Evolutionary conservation across 2,888 invertebrate species (phyloP).

Genomic region (Cantharis flavilabris): DNA sequence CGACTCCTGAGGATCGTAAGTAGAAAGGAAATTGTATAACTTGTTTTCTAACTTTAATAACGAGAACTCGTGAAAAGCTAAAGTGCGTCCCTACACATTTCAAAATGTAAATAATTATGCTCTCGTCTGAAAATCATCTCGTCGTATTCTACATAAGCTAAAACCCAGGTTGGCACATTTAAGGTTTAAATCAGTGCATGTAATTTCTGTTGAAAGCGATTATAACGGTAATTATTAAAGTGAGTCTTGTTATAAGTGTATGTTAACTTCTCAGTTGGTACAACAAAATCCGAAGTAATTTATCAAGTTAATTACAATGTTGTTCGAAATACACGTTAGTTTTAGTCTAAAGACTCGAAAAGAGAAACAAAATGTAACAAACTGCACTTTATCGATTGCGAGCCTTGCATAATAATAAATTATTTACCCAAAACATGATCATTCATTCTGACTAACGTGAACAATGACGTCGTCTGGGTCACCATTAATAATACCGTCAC

Average conservation of each 20-base stretch:
- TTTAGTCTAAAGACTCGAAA: neutral
- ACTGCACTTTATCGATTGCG: neutral
- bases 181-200: slow-evolving; percentile 38
- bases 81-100: slow-evolving; percentile 23
- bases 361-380: neutral
- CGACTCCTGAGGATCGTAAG: neutral
- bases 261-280: slow-evolving; percentile 4
- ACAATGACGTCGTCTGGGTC: neutral
- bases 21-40: neutral
- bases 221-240: slow-evolving; percentile 41
- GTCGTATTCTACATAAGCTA: slow-evolving; percentile 26
- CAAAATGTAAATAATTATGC: slow-evolving; percentile 11
- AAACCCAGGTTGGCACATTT: slow-evolving; percentile 35
- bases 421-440: neutral
- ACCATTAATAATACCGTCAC: neutral
- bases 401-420: neutral
- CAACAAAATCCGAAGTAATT: slow-evolving; percentile 14
- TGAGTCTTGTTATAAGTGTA: slow-evolving; percentile 9
- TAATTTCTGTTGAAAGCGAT: slow-evolving; percentile 35
- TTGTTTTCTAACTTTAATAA: slow-evolving; percentile 22
- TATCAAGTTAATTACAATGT: slow-evolving; percentile 27
- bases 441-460: neutral
- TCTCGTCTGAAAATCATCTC: slow-evolving; percentile 12
- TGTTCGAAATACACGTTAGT: neutral
- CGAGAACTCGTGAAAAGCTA: slow-evolving; percentile 17